phyloP scores from a whole-genome alignment of 2,113 vertebrate species.

The Aegotheles bennettii region DNA sequence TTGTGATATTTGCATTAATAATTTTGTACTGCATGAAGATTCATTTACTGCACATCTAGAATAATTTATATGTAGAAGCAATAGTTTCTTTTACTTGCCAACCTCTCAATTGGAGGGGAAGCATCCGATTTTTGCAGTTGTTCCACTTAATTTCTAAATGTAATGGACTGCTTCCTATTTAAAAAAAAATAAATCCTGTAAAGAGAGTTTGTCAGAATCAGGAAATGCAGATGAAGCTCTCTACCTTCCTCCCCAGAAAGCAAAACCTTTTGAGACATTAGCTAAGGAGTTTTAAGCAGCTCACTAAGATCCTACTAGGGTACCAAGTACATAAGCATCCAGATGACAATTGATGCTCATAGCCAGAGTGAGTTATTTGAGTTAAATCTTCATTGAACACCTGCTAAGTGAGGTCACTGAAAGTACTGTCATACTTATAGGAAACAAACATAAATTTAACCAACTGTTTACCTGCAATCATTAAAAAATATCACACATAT shows the following conservation, averaged over 20 bases:
- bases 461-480: not conserved
- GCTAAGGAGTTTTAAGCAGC: not conserved
- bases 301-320: not conserved
- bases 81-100: not conserved
- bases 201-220: conserved; percentile 6
- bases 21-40: not conserved
- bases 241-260: not conserved
- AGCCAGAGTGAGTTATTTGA: not conserved
- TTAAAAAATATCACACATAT: not conserved
- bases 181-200: not conserved
- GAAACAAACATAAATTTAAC: not conserved
- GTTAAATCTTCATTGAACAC: not conserved
- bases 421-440: not conserved
- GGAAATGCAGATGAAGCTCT: not conserved
- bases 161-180: not conserved
- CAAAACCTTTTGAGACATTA: not conserved
- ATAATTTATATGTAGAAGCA: not conserved
- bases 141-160: not conserved
- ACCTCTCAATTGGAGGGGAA: not conserved
- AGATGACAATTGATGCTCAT: not conserved
- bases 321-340: not conserved
- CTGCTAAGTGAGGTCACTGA: not conserved
- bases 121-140: not conserved
- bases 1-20: not conserved
- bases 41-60: not conserved